Evolutionary conservation across 1,140 invertebrate species (phyloP).

Genomic region (Calliphora vicina): DNA sequence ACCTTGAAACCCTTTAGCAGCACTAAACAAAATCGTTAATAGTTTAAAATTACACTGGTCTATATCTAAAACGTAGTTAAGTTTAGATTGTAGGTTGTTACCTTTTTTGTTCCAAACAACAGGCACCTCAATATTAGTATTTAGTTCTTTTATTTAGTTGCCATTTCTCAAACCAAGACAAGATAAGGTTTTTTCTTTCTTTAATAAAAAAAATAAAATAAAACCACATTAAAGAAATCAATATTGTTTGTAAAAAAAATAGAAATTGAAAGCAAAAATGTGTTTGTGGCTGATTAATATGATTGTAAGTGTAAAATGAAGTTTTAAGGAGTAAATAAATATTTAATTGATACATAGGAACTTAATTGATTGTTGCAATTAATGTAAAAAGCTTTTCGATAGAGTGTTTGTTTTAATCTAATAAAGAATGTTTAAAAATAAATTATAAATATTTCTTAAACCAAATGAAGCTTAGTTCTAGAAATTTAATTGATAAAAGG

Average conservation of each 20-base stretch:
- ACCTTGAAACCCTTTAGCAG: conserved; percentile 27
- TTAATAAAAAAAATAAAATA: neutral
- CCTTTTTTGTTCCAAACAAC: neutral
- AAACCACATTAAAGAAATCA: conserved; percentile 15
- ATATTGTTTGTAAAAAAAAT: neutral
- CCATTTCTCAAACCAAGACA: neutral
- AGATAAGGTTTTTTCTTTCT: neutral
- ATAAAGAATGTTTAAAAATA: no score
- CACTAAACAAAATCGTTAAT: neutral
- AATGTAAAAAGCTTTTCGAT: no score
- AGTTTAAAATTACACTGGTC: conserved; percentile 1
- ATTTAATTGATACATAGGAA: no score
- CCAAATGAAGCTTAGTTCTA: no score
- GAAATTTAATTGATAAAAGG: no score
- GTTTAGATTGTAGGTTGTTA: neutral
- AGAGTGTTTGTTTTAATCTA: no score
- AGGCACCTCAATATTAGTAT: no score
- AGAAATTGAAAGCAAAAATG: conserved; percentile 2
- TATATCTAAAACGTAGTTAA: neutral
- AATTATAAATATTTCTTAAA: no score
- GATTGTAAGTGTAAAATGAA: conserved; percentile 21
- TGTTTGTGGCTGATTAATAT: neutral
- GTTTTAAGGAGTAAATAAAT: neutral
- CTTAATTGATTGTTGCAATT: no score
- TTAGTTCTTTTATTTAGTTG: neutral